A percentile compares a stretch with the other conserved stretches of the same genome.
phyloP scores from a whole-genome alignment of 2,888 invertebrate genomes.

The Diaperis boleti region DNA sequence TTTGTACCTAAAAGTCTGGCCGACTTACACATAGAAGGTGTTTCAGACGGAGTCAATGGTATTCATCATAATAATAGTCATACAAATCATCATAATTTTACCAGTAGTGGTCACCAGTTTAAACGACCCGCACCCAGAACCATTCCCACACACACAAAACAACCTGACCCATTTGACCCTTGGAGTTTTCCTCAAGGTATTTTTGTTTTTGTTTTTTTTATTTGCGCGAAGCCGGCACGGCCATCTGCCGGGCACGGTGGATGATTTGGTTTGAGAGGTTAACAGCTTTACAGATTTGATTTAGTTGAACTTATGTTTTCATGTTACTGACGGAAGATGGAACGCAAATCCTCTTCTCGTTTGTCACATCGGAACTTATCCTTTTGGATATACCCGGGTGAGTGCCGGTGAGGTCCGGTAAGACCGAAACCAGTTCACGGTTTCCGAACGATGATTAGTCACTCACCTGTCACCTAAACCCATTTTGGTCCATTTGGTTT shows the following conservation, averaged over 20 bases:
- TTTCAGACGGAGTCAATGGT: conserved; percentile 76
- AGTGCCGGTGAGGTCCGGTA: too few relatives aligned
- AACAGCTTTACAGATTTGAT: not conserved
- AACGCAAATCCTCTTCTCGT: too few relatives aligned
- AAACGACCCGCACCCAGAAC: conserved; percentile 57
- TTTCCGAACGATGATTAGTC: too few relatives aligned
- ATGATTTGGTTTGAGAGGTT: not conserved
- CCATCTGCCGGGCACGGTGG: not conserved
- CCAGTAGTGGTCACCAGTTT: conserved; percentile 54
- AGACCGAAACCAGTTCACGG: too few relatives aligned
- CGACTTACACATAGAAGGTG: conserved; percentile 86
- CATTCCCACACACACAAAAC: conserved; percentile 63
- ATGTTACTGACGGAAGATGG: too few relatives aligned
- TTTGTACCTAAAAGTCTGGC: conserved; percentile 92
- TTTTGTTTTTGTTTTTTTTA: conserved; percentile 51
- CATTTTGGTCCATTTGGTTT: too few relatives aligned
- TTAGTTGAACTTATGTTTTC: too few relatives aligned
- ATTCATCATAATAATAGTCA: conserved; percentile 61
- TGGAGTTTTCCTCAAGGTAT: conserved; percentile 73
- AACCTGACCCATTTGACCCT: conserved; percentile 70
- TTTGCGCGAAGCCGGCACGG: not conserved
- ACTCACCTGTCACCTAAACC: too few relatives aligned
- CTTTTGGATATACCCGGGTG: too few relatives aligned
- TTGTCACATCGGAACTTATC: too few relatives aligned
- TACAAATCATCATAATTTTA: conserved; percentile 51